Evolutionary conservation across 2,888 invertebrate genomes (phyloP).

Genomic region (Protonemura montana): DNA sequence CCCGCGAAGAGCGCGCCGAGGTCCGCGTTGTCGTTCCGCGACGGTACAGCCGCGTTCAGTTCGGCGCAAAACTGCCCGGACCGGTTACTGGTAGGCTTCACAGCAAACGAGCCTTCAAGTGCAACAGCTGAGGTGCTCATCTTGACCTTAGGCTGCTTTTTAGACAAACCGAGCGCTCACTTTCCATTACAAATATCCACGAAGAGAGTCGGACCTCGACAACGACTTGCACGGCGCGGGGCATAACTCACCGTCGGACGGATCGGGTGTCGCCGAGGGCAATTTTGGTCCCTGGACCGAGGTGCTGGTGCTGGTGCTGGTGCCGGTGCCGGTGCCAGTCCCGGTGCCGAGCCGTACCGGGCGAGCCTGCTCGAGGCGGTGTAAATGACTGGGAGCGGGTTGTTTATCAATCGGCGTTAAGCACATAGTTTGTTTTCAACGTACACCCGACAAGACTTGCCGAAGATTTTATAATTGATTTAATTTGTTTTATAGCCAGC

Average conservation of each 20-base stretch:
- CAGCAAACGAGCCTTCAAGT: background rate
- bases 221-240: background rate
- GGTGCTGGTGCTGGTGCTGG: background rate
- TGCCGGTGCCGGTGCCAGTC: no score
- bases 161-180: conserved; percentile 3
- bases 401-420: background rate
- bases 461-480: conserved; percentile 12
- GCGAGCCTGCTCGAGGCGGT: background rate
- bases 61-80: background rate
- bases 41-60: background rate
- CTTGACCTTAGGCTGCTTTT: background rate
- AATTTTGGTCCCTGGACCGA: no score
- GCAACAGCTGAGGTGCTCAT: background rate
- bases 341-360: no score
- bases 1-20: background rate
- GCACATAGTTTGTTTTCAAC: background rate
- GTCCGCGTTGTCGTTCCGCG: background rate
- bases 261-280: background rate
- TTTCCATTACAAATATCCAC: conserved; percentile 21
- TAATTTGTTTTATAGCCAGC: background rate
- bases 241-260: background rate
- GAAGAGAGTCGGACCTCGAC: no score
- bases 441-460: background rate
- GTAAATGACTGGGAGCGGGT: background rate
- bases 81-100: background rate